Base-by-base conservation (phyloP, 2,113 vertebrate species). In the Elephas maximus region DNA sequence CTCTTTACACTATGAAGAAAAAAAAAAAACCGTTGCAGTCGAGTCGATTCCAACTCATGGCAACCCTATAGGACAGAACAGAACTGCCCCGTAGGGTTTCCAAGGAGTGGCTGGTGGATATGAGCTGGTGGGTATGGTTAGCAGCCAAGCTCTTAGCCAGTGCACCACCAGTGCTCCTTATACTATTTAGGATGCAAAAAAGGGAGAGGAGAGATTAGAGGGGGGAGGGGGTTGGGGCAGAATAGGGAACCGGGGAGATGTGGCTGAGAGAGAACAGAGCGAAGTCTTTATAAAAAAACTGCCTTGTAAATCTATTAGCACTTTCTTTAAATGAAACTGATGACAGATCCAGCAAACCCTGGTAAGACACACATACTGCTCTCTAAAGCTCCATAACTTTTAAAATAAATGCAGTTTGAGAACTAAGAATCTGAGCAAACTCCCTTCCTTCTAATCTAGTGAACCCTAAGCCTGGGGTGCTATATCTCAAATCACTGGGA, bases 221-320 rank as follows among this genome's bases (percentile, higher is more conserved):
- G 41, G 30, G 2, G 53, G 15, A 57, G 33, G 37, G 37, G 37
- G 37, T 37, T 37, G 37, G 37, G 37, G 37, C 37, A 37, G 37
- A 41, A 33, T 6, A 26, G n/a, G 82, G 1, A 91, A 28, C n/a
- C 37, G n/a, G 45, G 21, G 28, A 94, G 30, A 57, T 7, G 30
- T 48, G 30, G 85, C 37, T 93, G 48, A 51, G 45, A 87, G 3
- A 80, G 23, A 45, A 77, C 14, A 90, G n/a, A 84, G 41, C 30
- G 62, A 18, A 24, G 0, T 2, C 30, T 83, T 93, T 69, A 85
- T 77, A 48, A 96, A 48, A 93, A 93, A 97, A 79, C 30, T 88
- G 23, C 41, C 63, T 94, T 7, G 10, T 63, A 95, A 92, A 57
- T 73, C 71, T 86, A 65, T 88, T 60, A 90, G 57, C 23, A 91